These are phyloP conservation scores for Sebastes alutus DNA, from an alignment of 2,797 vertebrate genomes.

Conservation along the genomic window DNA sequence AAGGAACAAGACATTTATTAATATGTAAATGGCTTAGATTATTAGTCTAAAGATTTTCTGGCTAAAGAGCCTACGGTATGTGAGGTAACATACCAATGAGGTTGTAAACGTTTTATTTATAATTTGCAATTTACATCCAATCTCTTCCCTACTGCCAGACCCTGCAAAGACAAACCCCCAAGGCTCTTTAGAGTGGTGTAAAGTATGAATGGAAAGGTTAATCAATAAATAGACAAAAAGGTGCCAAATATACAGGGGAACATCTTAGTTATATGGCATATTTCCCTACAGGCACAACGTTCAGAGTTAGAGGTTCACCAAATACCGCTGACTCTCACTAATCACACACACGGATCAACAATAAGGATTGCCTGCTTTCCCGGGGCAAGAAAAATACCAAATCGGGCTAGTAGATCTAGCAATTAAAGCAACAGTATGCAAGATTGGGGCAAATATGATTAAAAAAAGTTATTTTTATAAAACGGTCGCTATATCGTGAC, in stretches of 20 bases:
- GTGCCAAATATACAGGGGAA: not conserved
- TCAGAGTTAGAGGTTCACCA: not conserved
- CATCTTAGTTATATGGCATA: not conserved
- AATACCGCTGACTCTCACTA: not conserved
- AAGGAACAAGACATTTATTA: not conserved
- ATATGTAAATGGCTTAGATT: not conserved
- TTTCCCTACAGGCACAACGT: not conserved
- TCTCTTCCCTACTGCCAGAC: not conserved
- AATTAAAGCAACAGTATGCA: too few species aligned
- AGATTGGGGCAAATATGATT: too few species aligned
- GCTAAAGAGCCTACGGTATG: not conserved
- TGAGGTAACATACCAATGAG: not conserved
- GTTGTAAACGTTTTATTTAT: not conserved
- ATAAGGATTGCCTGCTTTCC: too few species aligned
- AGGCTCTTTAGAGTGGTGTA: not conserved
- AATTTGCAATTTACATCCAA: not conserved
- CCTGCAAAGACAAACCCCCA: not conserved
- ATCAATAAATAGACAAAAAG: not conserved
- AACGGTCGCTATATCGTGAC: too few species aligned
- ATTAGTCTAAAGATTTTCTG: not conserved
- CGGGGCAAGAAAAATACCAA: too few species aligned
- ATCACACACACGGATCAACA: not conserved
- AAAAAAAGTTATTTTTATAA: too few species aligned
- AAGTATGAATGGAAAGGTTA: not conserved
- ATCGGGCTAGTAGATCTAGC: too few species aligned